These are phyloP conservation scores for Papilio polytes DNA, from an alignment of 1,140 invertebrate species.

Conservation along the genomic window DNA sequence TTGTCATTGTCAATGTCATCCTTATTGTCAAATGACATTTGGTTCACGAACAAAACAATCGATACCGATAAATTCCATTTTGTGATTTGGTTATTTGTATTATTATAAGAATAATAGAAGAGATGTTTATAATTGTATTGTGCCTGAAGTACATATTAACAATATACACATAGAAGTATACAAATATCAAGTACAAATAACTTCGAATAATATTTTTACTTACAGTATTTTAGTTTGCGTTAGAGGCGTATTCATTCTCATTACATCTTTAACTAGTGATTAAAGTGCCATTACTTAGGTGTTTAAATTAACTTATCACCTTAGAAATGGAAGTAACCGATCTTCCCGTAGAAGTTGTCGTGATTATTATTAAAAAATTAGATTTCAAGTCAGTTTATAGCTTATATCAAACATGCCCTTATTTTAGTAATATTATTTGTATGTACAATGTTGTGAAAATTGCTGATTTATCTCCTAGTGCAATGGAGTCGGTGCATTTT, in stretches of 20 bases:
- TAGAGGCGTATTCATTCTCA: no score
- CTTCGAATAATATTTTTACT: no score
- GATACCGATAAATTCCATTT: no score
- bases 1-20: background rate
- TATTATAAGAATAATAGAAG: no score
- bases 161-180: no score
- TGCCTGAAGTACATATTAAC: no score
- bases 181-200: no score
- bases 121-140: no score
- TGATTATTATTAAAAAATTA: conserved; percentile 61
- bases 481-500: conserved; percentile 51
- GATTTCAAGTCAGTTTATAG: conserved; percentile 52
- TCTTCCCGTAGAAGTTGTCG: conserved; percentile 65
- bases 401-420: conserved; percentile 52
- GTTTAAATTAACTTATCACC: background rate
- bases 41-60: no score
- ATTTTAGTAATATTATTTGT: conserved; percentile 50
- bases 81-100: no score
- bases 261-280: background rate
- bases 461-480: conserved; percentile 54
- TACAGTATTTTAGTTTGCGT: no score
- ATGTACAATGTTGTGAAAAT: conserved; percentile 50
- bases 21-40: background rate
- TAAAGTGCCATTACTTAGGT: background rate
- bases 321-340: conserved; percentile 27